Conservation (phyloP, 2,797 vertebrate genomes). For the Pantherophis vulpinus region DNA sequence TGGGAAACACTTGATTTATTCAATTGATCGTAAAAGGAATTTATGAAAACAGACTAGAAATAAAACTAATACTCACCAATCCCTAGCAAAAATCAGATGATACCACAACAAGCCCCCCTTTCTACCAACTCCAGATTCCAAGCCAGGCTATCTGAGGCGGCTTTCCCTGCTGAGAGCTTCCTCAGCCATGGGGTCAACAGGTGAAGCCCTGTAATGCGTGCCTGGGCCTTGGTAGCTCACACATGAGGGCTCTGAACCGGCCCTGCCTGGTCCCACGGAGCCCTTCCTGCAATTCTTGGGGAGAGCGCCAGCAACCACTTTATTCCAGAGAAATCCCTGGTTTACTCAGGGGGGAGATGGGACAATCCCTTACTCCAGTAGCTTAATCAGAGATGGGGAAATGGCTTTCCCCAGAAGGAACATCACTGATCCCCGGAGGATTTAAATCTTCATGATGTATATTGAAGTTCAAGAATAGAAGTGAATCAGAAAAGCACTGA, state of each 20-base stretch:
- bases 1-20: neutral
- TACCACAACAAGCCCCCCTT: neutral
- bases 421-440: neutral
- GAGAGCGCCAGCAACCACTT: neutral
- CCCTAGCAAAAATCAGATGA: neutral
- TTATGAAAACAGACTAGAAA: accelerated
- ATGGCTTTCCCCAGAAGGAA: neutral
- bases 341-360: neutral
- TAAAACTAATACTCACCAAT: neutral
- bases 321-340: neutral
- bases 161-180: neutral
- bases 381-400: neutral
- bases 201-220: neutral
- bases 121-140: neutral
- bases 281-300: neutral
- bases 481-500: neutral
- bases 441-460: neutral
- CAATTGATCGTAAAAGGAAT: accelerated
- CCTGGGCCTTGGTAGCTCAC: too few relatives aligned
- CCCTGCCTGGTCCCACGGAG: neutral
- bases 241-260: neutral
- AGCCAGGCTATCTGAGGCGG: neutral
- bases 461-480: neutral
- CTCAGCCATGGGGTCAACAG: neutral
- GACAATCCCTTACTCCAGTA: neutral